A percentile compares a stretch with the other conserved stretches of the same genome.
Conservation (phyloP, 2,888 invertebrate genomes). For the Anoplius nigerrimus region DNA sequence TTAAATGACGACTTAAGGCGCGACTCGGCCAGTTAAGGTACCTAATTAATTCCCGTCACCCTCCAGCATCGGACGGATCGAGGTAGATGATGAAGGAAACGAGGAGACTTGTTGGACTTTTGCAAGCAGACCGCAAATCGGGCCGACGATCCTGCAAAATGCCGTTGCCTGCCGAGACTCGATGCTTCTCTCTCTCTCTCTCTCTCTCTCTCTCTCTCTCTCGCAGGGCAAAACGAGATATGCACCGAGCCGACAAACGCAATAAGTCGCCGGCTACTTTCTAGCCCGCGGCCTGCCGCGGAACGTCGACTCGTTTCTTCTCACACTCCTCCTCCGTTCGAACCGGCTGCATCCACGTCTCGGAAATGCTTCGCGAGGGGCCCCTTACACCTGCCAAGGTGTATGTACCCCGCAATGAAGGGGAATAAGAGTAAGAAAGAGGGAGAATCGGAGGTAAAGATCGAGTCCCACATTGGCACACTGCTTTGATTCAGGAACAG, state of each 20-base stretch:
- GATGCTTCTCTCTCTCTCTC: no score
- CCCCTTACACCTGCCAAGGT: conserved; percentile 6
- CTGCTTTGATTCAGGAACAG: no score
- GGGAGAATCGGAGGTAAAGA: neutral
- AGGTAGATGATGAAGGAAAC: no score
- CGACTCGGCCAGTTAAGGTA: no score
- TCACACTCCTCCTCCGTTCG: conserved; percentile 19
- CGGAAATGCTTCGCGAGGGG: conserved; percentile 8
- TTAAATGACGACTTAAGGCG: no score
- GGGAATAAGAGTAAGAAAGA: neutral
- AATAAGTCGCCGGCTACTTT: conserved; percentile 62
- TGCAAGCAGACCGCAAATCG: conserved; percentile 3
- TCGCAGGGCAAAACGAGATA: conserved; percentile 36
- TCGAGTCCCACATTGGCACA: neutral
- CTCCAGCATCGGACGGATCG: no score
- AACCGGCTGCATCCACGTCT: conserved; percentile 9
- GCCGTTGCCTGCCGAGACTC: conserved; percentile 39
- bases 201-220: no score
- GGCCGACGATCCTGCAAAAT: conserved; percentile 32
- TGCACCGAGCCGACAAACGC: conserved; percentile 46
- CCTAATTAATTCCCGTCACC: no score
- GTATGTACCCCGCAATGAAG: neutral
- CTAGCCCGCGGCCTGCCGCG: conserved; percentile 63
- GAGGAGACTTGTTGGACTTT: no score
- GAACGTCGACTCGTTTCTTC: conserved; percentile 44